Conservation (phyloP, 2,797 vertebrate genomes). For the Rhyacichthys aspro region DNA sequence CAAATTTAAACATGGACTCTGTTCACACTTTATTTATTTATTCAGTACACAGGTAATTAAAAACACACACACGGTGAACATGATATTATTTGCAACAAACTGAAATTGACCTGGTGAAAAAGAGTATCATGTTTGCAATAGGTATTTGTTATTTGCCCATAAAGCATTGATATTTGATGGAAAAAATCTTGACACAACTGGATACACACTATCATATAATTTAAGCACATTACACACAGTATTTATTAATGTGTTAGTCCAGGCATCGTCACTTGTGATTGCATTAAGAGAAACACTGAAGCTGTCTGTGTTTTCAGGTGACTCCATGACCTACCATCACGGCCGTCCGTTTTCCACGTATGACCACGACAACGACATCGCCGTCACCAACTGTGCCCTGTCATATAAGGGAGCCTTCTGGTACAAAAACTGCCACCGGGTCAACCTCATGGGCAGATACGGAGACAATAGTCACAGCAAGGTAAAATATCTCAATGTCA, state of each 20-base stretch:
- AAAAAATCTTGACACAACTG: too few species aligned
- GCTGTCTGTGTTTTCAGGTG: constrained; percentile 75
- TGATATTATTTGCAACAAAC: too few species aligned
- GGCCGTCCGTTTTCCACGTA: constrained; percentile 93
- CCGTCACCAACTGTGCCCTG: constrained; percentile 96
- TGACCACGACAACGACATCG: constrained; percentile 94
- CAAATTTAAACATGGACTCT: not conserved
- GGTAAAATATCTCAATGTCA: constrained; percentile 67
- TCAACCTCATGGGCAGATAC: constrained; percentile 96
- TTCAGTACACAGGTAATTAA: too few species aligned
- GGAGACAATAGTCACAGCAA: constrained; percentile 95
- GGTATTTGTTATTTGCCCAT: too few species aligned
- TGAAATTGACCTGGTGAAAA: too few species aligned
- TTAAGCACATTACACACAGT: too few species aligned
- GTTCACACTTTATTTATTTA: not conserved
- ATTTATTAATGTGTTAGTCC: too few species aligned
- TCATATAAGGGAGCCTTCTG: constrained; percentile 98
- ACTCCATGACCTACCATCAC: constrained; percentile 96
- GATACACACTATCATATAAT: too few species aligned
- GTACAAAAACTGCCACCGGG: constrained; percentile 98
- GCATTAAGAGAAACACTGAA: not conserved
- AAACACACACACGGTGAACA: too few species aligned
- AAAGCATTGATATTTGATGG: too few species aligned
- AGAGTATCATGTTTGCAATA: too few species aligned
- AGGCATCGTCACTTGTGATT: too few species aligned